Base-by-base conservation (phyloP, 2,888 invertebrate genomes). In the Didymodactylos carnosus region DNA sequence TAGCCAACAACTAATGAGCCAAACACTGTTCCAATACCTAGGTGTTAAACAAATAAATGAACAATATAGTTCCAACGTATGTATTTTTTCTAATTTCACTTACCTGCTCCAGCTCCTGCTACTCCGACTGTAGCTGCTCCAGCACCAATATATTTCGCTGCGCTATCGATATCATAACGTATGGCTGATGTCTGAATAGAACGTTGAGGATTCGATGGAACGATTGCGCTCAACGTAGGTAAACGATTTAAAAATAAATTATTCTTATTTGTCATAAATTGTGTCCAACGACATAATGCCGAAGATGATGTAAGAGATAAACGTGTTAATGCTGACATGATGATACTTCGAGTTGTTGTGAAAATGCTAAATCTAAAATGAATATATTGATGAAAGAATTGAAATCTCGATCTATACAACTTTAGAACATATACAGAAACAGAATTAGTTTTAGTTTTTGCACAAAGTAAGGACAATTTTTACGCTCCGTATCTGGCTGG, bases 61-160 rank as follows among this genome's bases (percentile, higher is more conserved):
- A 19, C n/a, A 19, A 62, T 35, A 14, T 53, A 8, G 6, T 62
- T 23, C n/a, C n/a, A n/a, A n/a, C n/a, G n/a, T n/a, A 16, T 27
- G 35, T 16, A 6, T 29, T 14, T 35, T 35, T n/a, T 46, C 1
- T 29, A n/a, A n/a, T 19, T 27, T 14, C 35, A 49, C 27, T 70
- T 51, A 74, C 74, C 74, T 19, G 53, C 53, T 35, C 53, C 53
- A 77, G 87, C 97, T 84, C 98, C 98, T 83, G 98, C 98, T 80
- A 95, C 97, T 87, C 98, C 98, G 80, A 97, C 97, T 84, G 98
- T 98, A 85, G 98, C 98, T 83, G 98, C 98, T 84, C 98, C 98
- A 86, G 97, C 95, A 85, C 98, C 98, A 87, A 98, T 98, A 87
- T 95, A 98, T 88, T 98, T 99, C 85, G 98, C 98, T 82, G 98